These are phyloP conservation scores for Coenonympha glycerion DNA, from an alignment of 2,888 invertebrate species.

Conservation along the genomic window DNA sequence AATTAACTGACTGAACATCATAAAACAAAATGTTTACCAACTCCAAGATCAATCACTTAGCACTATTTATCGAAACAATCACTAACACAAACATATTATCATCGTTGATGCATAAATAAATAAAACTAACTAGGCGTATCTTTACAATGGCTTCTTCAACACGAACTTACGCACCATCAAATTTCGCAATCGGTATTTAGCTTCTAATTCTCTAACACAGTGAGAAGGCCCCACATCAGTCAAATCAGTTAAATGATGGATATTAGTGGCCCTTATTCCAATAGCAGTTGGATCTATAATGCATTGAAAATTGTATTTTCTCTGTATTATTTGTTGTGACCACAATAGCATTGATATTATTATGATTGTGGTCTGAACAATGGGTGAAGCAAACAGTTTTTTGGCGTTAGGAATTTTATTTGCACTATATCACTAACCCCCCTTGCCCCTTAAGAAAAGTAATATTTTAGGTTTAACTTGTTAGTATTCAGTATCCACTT, in stretches of 20 bases:
- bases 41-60: constrained; percentile 6
- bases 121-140: constrained; percentile 14
- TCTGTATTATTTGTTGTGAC: background rate
- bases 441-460: too few relatives aligned
- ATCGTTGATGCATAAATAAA: constrained; percentile 10
- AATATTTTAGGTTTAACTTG: too few relatives aligned
- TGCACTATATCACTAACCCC: too few relatives aligned
- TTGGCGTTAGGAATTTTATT: background rate
- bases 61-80: constrained; percentile 3
- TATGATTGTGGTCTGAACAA: background rate
- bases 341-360: constrained; percentile 2
- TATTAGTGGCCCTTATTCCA: background rate
- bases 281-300: background rate
- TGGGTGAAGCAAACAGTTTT: background rate
- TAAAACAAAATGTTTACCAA: background rate
- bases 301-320: background rate
- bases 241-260: background rate
- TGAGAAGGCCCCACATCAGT: background rate
- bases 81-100: constrained; percentile 13
- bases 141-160: constrained; percentile 17
- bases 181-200: constrained; percentile 29
- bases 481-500: too few relatives aligned
- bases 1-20: too few relatives aligned
- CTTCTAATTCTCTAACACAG: constrained; percentile 19
- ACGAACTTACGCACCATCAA: constrained; percentile 11